These are phyloP conservation scores for Cromileptes altivelis DNA, from an alignment of 2,113 vertebrate genomes.

Conservation along the genomic window DNA sequence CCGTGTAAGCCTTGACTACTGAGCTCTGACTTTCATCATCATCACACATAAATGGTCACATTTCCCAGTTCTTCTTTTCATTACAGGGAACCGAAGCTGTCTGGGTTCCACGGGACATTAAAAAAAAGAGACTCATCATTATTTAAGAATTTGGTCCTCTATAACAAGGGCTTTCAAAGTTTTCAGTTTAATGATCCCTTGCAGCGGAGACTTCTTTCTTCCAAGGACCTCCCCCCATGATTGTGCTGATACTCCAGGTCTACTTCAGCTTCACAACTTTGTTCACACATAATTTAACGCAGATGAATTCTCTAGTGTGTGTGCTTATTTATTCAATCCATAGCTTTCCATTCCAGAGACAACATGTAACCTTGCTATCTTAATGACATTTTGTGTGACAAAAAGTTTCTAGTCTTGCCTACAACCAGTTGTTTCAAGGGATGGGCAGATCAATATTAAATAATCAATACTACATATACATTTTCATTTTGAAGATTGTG, in stretches of 20 bases:
- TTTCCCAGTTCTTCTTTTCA: constrained; percentile 46
- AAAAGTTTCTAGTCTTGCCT: too few relatives aligned
- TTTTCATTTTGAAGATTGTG: too few relatives aligned
- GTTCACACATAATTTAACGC: background rate
- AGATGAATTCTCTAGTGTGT: background rate
- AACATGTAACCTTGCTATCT: background rate
- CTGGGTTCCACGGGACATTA: constrained; percentile 36
- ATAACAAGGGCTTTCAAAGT: constrained; percentile 32
- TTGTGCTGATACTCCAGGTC: background rate
- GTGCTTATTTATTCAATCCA: background rate
- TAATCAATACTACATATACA: too few relatives aligned
- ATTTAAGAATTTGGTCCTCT: constrained; percentile 27
- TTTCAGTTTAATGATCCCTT: constrained; percentile 41
- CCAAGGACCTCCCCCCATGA: background rate
- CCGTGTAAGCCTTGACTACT: constrained; percentile 25
- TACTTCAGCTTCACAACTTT: background rate
- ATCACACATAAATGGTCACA: constrained; percentile 47
- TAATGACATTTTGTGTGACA: background rate
- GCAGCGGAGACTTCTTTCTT: constrained; percentile 13
- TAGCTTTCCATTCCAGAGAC: background rate
- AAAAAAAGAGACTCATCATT: constrained; percentile 46
- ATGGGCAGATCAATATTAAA: too few relatives aligned
- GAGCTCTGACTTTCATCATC: constrained; percentile 56
- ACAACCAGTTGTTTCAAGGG: too few relatives aligned
- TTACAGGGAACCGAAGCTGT: constrained; percentile 41